Base-by-base conservation (phyloP, 2,113 vertebrate genomes). In the Trogon melanurus region DNA sequence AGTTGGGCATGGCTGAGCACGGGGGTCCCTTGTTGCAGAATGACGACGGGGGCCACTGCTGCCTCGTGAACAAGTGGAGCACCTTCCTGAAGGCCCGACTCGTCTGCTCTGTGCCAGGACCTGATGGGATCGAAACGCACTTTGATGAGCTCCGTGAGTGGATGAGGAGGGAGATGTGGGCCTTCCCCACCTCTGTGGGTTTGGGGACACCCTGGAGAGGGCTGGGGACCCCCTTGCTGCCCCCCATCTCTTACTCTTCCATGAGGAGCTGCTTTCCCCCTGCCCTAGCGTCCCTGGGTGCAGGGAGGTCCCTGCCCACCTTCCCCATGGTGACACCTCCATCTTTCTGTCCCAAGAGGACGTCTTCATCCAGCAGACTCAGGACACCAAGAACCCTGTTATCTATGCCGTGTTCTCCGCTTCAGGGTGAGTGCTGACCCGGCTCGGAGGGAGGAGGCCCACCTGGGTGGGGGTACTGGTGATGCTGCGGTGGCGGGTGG, bases 31-130 rank as follows among this genome's bases (percentile, higher is more conserved):
- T 14, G 0, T 64, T 81, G 26, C 78, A 99, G 99, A 99, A 99
- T 0, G 99, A 99, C 0, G 99, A 99, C 0, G 99, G 99, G 1
- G 99, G 99, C 70, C 99, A 99, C 97, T 99, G 99, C 97, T 99
- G 99, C 93, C 98, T 99, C 73, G 99, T 99, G 71, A 99, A 99
- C 96, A 99, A 99, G 95, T 99, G 99, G 99, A 99, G 99, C 98
- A 99, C 99, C 3, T 99, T 99, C 96, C 98, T 99, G 94, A 99
- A 99, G 96, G 99, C 99, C 1, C 98, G 99, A 11, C 99, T 99
- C 3, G 99, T 99, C 96, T 99, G 99, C 97, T 99, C 99, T 0
- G 99, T 99, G 79, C 99, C 99, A 0, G 99, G 99, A 34, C 98
- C 98, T 0, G 99, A 99, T 2, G 99, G 99, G 78, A 99, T 99